These are phyloP conservation scores for Rhagium mordax DNA, from an alignment of 2,888 invertebrate genomes.

Conservation along the genomic window DNA sequence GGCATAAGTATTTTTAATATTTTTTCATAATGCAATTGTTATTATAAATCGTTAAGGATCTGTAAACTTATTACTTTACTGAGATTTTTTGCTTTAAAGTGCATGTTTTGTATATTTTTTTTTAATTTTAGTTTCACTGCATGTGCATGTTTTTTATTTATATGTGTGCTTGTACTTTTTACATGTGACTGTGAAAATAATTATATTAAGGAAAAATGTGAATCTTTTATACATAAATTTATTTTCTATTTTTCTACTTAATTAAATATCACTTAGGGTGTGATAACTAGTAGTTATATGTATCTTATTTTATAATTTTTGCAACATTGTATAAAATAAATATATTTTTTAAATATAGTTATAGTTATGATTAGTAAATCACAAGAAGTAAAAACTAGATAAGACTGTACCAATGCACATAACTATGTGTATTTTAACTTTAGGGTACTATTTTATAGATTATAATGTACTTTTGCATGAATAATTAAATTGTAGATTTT, in stretches of 20 bases:
- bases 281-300: conserved; percentile 16
- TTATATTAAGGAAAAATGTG: conserved; percentile 26
- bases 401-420: conserved; percentile 25
- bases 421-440: conserved; percentile 16
- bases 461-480: conserved; percentile 31
- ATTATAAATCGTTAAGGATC: conserved; percentile 10
- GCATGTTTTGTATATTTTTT: conserved; percentile 44
- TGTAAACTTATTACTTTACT: conserved; percentile 27
- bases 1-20: conserved; percentile 40
- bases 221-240: conserved; percentile 32
- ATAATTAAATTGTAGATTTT: conserved; percentile 42
- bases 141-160: conserved; percentile 53
- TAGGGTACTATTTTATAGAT: conserved; percentile 18
- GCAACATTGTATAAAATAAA: conserved; percentile 13
- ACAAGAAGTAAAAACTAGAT: conserved; percentile 24
- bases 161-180: conserved; percentile 36
- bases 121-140: conserved; percentile 42
- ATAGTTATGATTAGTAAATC: background rate
- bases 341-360: conserved; percentile 11
- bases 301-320: conserved; percentile 22
- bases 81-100: conserved; percentile 39
- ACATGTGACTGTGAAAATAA: conserved; percentile 22
- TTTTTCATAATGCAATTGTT: conserved; percentile 36
- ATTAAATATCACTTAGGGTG: conserved; percentile 10
- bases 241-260: conserved; percentile 31